phyloP scores from a whole-genome alignment of 2,113 vertebrate species.

The Gallinago undulata region DNA sequence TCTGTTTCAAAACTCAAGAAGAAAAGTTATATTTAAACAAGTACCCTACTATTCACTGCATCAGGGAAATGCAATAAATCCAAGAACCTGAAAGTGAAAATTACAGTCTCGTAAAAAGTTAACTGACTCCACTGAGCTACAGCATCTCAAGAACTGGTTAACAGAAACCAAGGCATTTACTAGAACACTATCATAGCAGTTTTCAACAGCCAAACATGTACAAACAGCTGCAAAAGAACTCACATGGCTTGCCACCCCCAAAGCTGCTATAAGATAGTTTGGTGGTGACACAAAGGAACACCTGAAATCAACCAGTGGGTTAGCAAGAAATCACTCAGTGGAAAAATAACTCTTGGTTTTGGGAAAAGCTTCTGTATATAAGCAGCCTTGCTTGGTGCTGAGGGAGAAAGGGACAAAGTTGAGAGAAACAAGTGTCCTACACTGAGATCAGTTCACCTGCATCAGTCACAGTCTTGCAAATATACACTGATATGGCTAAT shows the following conservation, averaged over 20 bases:
- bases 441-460: not conserved
- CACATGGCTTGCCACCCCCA: not conserved
- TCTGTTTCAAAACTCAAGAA: not conserved
- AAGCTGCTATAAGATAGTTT: not conserved
- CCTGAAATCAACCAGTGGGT: not conserved
- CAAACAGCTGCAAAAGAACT: not conserved
- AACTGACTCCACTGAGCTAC: not conserved
- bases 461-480: not conserved
- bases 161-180: not conserved
- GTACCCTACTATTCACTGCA: not conserved
- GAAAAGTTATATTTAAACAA: not conserved
- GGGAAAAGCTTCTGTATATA: not conserved
- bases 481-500: not conserved
- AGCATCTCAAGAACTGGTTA: not conserved
- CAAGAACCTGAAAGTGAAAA: slow-evolving; percentile 35
- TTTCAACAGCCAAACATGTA: not conserved
- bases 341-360: not conserved
- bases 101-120: not conserved
- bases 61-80: not conserved
- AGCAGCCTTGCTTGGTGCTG: not conserved
- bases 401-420: not conserved
- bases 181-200: accelerated
- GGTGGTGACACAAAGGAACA: not conserved
- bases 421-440: not conserved
- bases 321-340: not conserved